phyloP scores from a whole-genome alignment of 1,140 invertebrate species.

The Ceratosolen fusciceps region DNA sequence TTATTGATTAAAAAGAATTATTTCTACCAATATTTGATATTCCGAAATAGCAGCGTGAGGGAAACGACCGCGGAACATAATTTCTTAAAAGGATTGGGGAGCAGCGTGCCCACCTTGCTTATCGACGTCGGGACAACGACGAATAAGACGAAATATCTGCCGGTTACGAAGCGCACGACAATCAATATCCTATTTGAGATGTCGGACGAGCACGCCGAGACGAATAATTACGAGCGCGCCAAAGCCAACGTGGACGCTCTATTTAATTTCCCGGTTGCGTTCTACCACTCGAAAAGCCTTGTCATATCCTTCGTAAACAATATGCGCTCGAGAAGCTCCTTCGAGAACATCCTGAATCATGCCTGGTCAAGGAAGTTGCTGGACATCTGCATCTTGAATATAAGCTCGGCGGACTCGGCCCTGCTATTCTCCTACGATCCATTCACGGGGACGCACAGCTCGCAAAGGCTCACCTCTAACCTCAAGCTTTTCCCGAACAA shows the following conservation, averaged over 20 bases:
- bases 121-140: background rate
- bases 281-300: background rate
- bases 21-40: background rate
- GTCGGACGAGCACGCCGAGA: background rate
- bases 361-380: constrained; percentile 21
- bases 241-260: background rate
- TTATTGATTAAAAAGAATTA: background rate
- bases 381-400: constrained; percentile 5
- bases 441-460: background rate
- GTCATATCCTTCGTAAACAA: constrained; percentile 4
- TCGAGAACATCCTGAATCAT: background rate
- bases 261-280: background rate
- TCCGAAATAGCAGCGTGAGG: background rate
- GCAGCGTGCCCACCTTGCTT: background rate
- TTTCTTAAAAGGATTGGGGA: background rate
- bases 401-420: background rate
- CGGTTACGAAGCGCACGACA: background rate
- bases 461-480: background rate
- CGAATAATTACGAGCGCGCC: background rate
- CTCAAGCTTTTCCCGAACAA: constrained; percentile 13
- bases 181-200: background rate
- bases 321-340: background rate
- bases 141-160: background rate
- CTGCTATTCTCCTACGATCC: constrained; percentile 13
- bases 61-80: background rate